Conservation (phyloP, 92 coral and sea anemone genomes). For the Metridium senile region DNA sequence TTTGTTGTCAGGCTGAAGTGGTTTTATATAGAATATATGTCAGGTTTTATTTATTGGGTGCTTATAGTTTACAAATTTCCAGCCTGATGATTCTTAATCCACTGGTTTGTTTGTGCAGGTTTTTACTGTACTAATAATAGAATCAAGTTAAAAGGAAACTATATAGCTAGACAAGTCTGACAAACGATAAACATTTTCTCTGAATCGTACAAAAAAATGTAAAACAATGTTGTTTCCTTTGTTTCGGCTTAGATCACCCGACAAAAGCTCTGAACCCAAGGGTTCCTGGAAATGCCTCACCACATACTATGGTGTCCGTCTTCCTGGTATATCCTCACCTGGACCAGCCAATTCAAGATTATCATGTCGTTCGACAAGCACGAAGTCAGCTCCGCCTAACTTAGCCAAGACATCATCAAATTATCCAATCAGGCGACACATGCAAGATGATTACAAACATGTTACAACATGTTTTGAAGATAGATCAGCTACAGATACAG, state of each 20-base stretch:
- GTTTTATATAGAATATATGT: too few species aligned
- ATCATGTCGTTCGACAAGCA: conserved; percentile 49
- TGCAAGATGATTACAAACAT: conserved; percentile 85
- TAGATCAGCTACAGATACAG: conserved; percentile 39
- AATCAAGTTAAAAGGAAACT: too few species aligned
- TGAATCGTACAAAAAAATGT: not conserved
- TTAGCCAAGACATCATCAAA: conserved; percentile 67
- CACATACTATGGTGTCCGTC: conserved; percentile 87
- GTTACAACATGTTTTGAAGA: conserved; percentile 17
- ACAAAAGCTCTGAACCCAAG: conserved; percentile 47
- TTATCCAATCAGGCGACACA: conserved; percentile 86
- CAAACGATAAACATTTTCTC: too few species aligned
- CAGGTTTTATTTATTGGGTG: too few species aligned
- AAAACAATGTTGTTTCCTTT: not conserved
- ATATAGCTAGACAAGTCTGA: too few species aligned
- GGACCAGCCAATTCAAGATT: conserved; percentile 41
- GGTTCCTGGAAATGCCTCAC: conserved; percentile 92
- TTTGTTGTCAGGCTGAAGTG: too few species aligned
- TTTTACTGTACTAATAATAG: too few species aligned
- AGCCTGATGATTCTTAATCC: too few species aligned
- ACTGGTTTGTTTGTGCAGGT: too few species aligned
- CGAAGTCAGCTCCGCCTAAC: conserved; percentile 89
- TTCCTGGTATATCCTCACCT: conserved; percentile 79
- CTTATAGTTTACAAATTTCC: too few species aligned
- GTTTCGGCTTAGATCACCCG: conserved; percentile 37